phyloP scores from a whole-genome alignment of 1,140 invertebrate genomes.

The Dryas iulia region DNA sequence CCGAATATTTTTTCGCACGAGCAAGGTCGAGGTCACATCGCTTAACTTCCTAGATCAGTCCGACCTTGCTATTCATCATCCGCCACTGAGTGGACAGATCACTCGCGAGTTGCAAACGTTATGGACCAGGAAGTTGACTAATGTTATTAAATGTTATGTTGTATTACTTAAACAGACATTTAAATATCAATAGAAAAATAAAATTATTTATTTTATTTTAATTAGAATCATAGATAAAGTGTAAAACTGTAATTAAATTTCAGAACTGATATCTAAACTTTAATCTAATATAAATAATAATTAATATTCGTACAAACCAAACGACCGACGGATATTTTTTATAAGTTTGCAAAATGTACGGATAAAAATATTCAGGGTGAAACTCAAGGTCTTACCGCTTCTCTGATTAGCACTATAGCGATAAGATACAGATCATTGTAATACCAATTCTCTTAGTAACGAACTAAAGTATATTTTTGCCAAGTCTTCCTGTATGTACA shows the following conservation, averaged over 20 bases:
- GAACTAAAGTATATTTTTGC: slow-evolving; percentile 43
- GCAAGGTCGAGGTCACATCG: slow-evolving; percentile 73
- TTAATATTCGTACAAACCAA: background rate
- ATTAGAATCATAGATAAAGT: background rate
- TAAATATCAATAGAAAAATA: background rate
- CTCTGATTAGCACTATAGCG: slow-evolving; percentile 70
- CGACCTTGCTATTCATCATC: background rate
- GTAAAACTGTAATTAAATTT: background rate
- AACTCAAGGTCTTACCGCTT: slow-evolving; percentile 70
- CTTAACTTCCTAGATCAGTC: slow-evolving; percentile 72
- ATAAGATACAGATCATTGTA: slow-evolving; percentile 57
- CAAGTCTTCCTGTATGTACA: slow-evolving; percentile 33
- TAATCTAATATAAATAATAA: background rate
- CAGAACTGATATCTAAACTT: background rate
- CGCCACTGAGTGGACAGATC: background rate
- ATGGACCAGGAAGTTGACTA: background rate
- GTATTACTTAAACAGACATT: background rate
- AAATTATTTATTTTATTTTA: background rate
- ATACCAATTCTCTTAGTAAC: slow-evolving; percentile 43
- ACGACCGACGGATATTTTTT: background rate
- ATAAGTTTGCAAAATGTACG: slow-evolving; percentile 67
- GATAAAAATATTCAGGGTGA: slow-evolving; percentile 77
- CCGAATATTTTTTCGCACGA: slow-evolving; percentile 73
- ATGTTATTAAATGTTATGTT: slow-evolving; percentile 2
- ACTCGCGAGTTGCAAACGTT: background rate